Evolutionary conservation across 2,113 vertebrate genomes (phyloP).

Genomic region (Nesogale talazaci): DNA sequence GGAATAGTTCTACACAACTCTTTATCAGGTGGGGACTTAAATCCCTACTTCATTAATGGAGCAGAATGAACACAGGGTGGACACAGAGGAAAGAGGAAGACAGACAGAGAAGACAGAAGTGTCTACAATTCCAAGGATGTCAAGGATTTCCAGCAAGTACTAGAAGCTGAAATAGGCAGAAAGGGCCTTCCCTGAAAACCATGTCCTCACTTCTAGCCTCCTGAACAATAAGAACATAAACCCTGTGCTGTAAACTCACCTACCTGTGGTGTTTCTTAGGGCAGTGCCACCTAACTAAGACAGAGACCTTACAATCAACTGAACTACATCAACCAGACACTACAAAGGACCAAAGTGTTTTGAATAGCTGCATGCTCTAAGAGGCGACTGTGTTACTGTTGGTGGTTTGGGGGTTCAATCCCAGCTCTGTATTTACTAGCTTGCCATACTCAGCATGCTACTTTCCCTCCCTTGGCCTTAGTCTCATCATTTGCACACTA

Average conservation of each 20-base stretch:
- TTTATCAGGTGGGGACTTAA: fast-evolving
- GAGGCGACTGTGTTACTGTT: background rate
- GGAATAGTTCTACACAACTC: background rate
- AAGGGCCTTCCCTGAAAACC: background rate
- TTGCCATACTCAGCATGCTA: background rate
- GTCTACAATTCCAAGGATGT: background rate
- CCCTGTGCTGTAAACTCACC: background rate
- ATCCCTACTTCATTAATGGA: background rate
- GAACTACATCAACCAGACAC: background rate
- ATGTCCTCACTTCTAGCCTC: background rate
- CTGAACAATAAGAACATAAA: background rate
- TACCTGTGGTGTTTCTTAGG: background rate
- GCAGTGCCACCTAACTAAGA: background rate
- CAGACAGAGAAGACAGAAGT: background rate
- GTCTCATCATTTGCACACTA: background rate
- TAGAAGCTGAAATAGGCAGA: background rate
- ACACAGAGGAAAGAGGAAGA: background rate
- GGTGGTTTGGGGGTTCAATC: background rate
- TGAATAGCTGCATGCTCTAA: fast-evolving
- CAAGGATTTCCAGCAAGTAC: background rate
- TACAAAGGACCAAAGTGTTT: background rate
- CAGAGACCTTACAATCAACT: background rate
- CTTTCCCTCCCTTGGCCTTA: background rate
- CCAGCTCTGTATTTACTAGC: background rate
- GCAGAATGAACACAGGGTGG: background rate